Evolutionary conservation across 2,888 invertebrate genomes (phyloP).

Genomic region (Ptychoptera contaminata): DNA sequence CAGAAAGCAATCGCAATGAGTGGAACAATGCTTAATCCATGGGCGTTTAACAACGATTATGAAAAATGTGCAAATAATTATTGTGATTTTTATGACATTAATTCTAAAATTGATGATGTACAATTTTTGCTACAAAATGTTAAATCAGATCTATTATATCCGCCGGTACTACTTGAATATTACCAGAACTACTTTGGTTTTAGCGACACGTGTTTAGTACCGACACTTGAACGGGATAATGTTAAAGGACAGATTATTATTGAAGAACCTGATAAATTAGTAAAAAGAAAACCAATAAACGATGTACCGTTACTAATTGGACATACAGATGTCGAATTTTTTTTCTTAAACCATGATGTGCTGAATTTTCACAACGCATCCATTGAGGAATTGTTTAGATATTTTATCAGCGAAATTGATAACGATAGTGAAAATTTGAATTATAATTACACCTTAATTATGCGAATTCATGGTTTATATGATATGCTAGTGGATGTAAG

Average conservation of each 20-base stretch:
- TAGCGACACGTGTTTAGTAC: constrained; percentile 4
- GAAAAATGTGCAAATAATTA: neutral
- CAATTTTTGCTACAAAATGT: neutral
- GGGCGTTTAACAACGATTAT: constrained; percentile 4
- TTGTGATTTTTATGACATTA: constrained; percentile 1
- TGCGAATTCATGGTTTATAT: neutral
- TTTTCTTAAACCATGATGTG: too few relatives aligned
- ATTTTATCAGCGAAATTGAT: too few relatives aligned
- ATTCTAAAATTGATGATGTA: neutral
- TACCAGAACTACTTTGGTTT: constrained; percentile 4
- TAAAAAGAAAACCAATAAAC: neutral
- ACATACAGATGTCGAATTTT: constrained; percentile 6
- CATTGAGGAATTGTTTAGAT: too few relatives aligned
- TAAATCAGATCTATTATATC: neutral
- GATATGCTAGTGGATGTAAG: neutral
- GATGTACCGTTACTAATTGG: constrained; percentile 9
- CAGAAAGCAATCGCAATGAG: constrained; percentile 8
- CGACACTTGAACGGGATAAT: constrained; percentile 1
- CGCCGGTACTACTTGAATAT: neutral
- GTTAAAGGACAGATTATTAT: neutral
- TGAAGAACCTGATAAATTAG: constrained; percentile 1
- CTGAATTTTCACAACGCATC: too few relatives aligned
- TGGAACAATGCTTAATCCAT: constrained; percentile 8
- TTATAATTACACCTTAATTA: neutral
- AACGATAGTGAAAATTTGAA: neutral